Base-by-base conservation (phyloP, 2,113 vertebrate genomes). In the Rynchops niger region DNA sequence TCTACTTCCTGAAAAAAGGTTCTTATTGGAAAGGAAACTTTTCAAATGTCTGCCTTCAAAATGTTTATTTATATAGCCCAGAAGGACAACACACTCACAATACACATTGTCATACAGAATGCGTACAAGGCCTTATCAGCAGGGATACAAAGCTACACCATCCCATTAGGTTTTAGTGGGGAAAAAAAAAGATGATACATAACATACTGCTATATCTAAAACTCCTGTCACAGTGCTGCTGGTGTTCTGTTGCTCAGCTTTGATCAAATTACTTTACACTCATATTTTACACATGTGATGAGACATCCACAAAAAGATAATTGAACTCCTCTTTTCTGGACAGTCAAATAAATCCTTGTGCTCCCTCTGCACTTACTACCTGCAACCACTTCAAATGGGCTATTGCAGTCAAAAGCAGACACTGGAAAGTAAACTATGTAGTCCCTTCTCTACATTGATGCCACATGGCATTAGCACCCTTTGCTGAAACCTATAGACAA, bases 201-300 rank as follows among this genome's bases (percentile, higher is more conserved):
- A 95, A 81, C 69, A 93, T 80, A 95, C 67, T 93, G 89, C 34
- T 94, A 12, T 95, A 96, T 90, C 94, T 97, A 74, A 91, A 97
- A 86, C 66, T 81, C n/a, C 74, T 97, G 94, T 96, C 88, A 94
- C 53, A 62, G 29, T 91, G 66, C 86, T 97, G 89, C 92, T 96
- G 91, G 62, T 82, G 27, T 96, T 93, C 59, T 96, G 30, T 40
- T 89, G 27, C 40, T 91, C 80, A 26, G 43, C 87, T 97, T 96
- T 96, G 74, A 88, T 72, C 71, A 94, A 89, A 96, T 95, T 97
- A 72, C 76, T 97, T 93, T 78, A 55, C 30, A 79, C 4, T 10
- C n/a, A 9, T 81, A 91, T 85, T 89, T 93, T 91, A 94, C 70
- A 94, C 82, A 38, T 14, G 42, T 71, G 95, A 88, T 65, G 94